Evolutionary conservation across 1,140 invertebrate genomes (phyloP).

Genomic region (Drosophila chauvacae): DNA sequence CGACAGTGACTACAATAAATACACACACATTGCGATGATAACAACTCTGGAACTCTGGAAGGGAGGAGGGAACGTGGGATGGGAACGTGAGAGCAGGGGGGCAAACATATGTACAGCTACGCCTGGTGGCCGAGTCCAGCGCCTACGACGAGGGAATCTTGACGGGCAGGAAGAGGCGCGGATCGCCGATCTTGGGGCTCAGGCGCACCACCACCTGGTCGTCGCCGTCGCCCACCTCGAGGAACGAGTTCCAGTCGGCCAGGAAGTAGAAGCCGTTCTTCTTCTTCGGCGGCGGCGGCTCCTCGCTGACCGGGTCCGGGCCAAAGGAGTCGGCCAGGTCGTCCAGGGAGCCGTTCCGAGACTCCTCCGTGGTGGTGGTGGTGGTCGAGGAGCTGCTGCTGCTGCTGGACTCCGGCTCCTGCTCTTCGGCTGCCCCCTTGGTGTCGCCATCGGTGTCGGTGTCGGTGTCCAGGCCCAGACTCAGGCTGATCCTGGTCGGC

Average conservation of each 20-base stretch:
- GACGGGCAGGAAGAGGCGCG: conserved; percentile 89
- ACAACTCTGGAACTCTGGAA: background rate
- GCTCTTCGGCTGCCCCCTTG: background rate
- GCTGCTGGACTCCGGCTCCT: background rate
- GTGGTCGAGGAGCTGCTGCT: conserved; percentile 10
- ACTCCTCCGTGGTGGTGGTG: conserved; percentile 62
- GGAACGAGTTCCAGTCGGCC: conserved; percentile 93
- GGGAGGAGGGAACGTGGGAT: background rate
- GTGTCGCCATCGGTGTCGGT: conserved; percentile 31
- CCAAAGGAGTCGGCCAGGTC: conserved; percentile 92
- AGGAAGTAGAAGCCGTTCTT: conserved; percentile 93
- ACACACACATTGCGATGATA: conserved; percentile 49
- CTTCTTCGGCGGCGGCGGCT: conserved; percentile 87
- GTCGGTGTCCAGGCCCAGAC: conserved; percentile 38
- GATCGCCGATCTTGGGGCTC: conserved; percentile 91
- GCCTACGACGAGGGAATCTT: conserved; percentile 86
- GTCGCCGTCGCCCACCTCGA: conserved; percentile 92
- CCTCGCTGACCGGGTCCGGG: conserved; percentile 85
- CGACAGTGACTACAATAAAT: conserved; percentile 79
- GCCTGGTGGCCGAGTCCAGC: background rate
- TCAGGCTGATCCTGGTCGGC: conserved; percentile 59
- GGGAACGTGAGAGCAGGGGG: background rate
- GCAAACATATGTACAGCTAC: conserved; percentile 61
- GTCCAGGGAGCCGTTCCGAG: conserved; percentile 74
- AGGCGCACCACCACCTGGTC: conserved; percentile 91